Base-by-base conservation (phyloP, 1,140 invertebrate species). In the Drosophila hydei region DNA sequence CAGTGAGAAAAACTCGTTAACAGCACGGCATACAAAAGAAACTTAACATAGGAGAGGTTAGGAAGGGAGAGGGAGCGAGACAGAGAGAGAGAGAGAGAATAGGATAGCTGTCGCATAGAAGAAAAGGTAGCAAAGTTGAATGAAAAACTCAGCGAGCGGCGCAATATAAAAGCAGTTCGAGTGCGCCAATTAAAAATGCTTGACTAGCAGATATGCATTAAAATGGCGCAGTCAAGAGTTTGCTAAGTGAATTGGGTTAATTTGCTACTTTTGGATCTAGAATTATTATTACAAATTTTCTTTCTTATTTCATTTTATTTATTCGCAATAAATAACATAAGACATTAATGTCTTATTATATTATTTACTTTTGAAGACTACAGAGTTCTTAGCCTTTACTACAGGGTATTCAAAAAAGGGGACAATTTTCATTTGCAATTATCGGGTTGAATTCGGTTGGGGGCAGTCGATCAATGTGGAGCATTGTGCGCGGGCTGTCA, bases 1-100 rank as follows among this genome's bases (percentile, higher is more conserved):
- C 47, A 50, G 45, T 25, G 38, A 27, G 48, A 74, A 77, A 85
- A 85, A 72, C 77, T 87, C 67, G 75, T 81, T 88, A 81, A 70
- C 72, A 52, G 72, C 62, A 40, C 25, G 48, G 64, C 43, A 40
- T 42, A 73, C 56, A 69, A 73, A 73, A 61, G 58, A 62, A 62
- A 38, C 43, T 48, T 36, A 55, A 40, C 18, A 11, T 7, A 19
- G 16, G 25, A 21, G n/a, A 12, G 23, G 2, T 4, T 9, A 14
- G 38, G 6, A 18, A 14, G 38, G 8, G 38, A 40, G 38, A 9
- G 14, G 19, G 19, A 14, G 2, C 0, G 6, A 27, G 8, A 9
- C 14, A 14, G 25, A 9, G 25, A 27, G 19, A 12, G 1, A 11
- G 30, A 33, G 30, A 33, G 4, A 3, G 52, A 58, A 72, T 51